Base-by-base conservation (phyloP, 2,888 invertebrate species). In the Lumbricus terrestris region DNA sequence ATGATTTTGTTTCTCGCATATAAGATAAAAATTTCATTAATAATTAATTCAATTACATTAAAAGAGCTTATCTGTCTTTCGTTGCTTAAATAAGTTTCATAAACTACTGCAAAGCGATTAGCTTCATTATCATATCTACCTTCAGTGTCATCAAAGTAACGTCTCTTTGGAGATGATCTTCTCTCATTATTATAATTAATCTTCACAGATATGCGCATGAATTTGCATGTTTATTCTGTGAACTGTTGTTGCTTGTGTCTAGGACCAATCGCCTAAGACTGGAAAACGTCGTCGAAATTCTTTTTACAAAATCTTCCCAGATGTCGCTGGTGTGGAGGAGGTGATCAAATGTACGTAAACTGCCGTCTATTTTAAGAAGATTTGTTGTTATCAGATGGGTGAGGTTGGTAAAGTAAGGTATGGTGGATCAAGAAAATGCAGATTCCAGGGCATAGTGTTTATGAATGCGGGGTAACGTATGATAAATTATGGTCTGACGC, bases 241-340 rank as follows among this genome's bases (percentile, higher is more conserved):
- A n/a, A n/a, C 69, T 69, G 69, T 69, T 69, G 69, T 69, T n/a
- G 3, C 29, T 69, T 69, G 11, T 69, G 69, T 69, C n/a, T n/a
- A 69, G 69, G 69, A 69, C n/a, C 47, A 34, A 8, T 42, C 40
- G 37, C 89, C n/a, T 23, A 37, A 42, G 42, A 37, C 89, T 13
- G 34, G 34, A 38, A 88, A 38, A 88, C 88, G 37, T 88, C 37
- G 88, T 23, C 37, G 42, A 42, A 42, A 42, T 42, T 34, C 40
- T 8, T 88, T 88, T 33, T 38, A 40, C 23, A 88, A 88, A 42
- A 33, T 88, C 42, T 88, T 88, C 42, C 88, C 88, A 40, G 88
- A 88, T 40, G 42, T 88, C 37, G 88, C 88, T 38, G 88, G 42
- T 15, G 42, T 42, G 38, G 88, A 88, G 40, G 88, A 34, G 34